phyloP scores from a whole-genome alignment of 2,888 invertebrate species.

The Caenorhabditis sp. region DNA sequence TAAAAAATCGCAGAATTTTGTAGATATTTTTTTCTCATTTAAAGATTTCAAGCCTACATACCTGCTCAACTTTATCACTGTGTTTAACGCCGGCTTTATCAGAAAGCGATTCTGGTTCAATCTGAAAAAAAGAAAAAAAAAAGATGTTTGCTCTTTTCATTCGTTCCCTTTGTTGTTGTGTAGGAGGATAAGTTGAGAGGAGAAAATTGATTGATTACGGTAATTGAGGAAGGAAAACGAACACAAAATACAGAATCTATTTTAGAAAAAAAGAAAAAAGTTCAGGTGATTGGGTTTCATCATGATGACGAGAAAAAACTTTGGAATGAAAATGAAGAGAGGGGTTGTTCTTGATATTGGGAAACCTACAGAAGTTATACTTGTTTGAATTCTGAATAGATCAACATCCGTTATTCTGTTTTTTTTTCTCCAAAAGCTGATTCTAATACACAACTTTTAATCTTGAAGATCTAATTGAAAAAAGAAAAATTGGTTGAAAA shows the following conservation, averaged over 20 bases:
- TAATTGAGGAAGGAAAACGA: neutral
- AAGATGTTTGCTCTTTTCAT: conserved; percentile 5
- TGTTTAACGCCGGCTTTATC: conserved; percentile 61
- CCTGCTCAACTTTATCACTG: conserved; percentile 47
- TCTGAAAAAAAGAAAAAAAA: conserved; percentile 31
- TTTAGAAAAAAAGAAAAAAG: neutral
- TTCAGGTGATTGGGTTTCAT: no score
- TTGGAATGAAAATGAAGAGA: no score
- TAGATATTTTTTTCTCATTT: no score
- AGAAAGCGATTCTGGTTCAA: conserved; percentile 59
- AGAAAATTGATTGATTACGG: neutral
- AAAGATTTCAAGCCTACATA: neutral
- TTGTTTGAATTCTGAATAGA: no score
- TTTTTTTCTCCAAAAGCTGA: no score
- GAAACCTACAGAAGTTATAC: no score
- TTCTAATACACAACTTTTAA: no score
- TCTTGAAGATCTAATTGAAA: no score
- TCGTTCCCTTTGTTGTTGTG: conserved; percentile 5
- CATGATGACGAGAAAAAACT: no score
- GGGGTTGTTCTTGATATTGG: no score
- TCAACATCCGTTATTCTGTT: no score
- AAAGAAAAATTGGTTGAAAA: no score
- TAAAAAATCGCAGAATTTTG: conserved; percentile 1
- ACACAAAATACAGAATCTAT: neutral
- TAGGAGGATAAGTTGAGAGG: neutral